Evolutionary conservation across 2,797 vertebrate genomes (phyloP).

Genomic region (Eurystomus glaucurus): DNA sequence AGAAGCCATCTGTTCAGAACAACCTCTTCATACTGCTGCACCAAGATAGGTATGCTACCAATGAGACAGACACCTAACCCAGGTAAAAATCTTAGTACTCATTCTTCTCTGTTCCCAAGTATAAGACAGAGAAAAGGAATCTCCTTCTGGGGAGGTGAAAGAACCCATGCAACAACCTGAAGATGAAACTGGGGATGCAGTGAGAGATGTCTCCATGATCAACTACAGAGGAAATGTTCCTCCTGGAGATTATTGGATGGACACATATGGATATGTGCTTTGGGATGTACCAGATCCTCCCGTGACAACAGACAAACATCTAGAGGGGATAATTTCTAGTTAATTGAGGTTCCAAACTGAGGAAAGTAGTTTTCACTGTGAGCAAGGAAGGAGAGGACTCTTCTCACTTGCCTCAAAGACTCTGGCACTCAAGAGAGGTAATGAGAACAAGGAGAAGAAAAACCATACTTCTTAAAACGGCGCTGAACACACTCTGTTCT

Average conservation of each 20-base stretch:
- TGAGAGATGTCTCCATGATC: neutral
- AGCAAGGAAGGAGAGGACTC: neutral
- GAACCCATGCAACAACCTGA: neutral
- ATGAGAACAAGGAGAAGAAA: slow-evolving; percentile 25
- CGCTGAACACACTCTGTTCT: slow-evolving; percentile 27
- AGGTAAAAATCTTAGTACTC: neutral
- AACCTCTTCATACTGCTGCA: neutral
- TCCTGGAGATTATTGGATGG: neutral
- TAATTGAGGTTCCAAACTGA: neutral
- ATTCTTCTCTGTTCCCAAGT: neutral
- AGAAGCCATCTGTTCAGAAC: neutral
- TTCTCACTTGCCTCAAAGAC: neutral
- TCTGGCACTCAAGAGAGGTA: slow-evolving; percentile 19
- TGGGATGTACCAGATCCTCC: neutral
- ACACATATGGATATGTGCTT: neutral
- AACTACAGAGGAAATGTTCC: neutral
- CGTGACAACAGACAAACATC: neutral
- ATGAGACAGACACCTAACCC: neutral
- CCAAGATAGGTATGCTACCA: neutral
- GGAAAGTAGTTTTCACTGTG: neutral
- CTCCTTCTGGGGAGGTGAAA: neutral
- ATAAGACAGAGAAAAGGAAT: neutral
- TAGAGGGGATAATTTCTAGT: neutral
- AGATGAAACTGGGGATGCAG: neutral
- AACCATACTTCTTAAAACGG: slow-evolving; percentile 27